A percentile compares a stretch with the other conserved stretches of the same genome.
Conservation (phyloP, 1,140 invertebrate species). For the Drosophila pandora region DNA sequence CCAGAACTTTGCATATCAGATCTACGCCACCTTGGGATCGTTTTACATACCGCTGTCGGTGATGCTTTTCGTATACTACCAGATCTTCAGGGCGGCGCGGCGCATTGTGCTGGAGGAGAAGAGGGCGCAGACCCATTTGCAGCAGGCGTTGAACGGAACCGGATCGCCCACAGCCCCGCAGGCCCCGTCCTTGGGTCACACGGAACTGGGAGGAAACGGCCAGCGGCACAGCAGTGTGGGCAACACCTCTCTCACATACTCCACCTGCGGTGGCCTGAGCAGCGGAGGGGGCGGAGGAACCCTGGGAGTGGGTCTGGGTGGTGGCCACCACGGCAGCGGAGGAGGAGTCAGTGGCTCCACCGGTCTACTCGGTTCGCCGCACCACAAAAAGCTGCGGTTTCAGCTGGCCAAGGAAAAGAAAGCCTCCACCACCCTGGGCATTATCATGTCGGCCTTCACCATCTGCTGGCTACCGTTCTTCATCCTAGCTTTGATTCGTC, state of each 20-base stretch:
- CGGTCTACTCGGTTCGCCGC: constrained; percentile 84
- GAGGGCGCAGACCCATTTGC: constrained; percentile 92
- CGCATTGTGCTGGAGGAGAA: constrained; percentile 94
- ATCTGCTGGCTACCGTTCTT: constrained; percentile 99
- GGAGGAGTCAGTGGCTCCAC: constrained; percentile 73
- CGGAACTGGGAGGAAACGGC: constrained; percentile 69
- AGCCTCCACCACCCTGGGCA: constrained; percentile 97
- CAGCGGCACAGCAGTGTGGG: constrained; percentile 74
- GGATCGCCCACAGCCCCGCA: constrained; percentile 79
- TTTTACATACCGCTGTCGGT: constrained; percentile 95
- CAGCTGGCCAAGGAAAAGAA: constrained; percentile 95
- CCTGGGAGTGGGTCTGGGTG: constrained; percentile 20
- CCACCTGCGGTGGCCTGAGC: constrained; percentile 71
- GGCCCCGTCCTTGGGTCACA: constrained; percentile 63
- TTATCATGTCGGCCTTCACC: constrained; percentile 98
- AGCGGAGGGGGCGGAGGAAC: constrained; percentile 47
- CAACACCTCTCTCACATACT: constrained; percentile 71
- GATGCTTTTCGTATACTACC: constrained; percentile 96
- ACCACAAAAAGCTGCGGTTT: constrained; percentile 91
- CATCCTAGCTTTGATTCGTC: constrained; percentile 93
- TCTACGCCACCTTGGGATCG: constrained; percentile 94
- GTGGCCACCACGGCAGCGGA: constrained; percentile 67
- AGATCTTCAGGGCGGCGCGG: constrained; percentile 93
- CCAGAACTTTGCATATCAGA: constrained; percentile 94
- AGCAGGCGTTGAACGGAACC: constrained; percentile 90